Evolutionary conservation across 1,140 invertebrate genomes (phyloP).

Genomic region (Bombus waltoni): DNA sequence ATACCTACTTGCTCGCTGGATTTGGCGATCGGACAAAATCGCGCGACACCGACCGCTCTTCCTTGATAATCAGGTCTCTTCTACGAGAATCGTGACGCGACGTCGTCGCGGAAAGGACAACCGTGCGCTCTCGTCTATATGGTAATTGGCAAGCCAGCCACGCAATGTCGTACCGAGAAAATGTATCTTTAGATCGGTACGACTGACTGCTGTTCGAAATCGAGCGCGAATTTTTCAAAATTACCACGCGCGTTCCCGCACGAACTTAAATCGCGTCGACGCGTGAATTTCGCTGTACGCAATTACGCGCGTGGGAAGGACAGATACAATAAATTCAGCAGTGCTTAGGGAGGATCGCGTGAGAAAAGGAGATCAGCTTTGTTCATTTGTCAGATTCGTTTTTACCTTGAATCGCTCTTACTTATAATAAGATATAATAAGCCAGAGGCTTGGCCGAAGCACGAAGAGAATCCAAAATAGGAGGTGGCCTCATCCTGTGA

Average conservation of each 20-base stretch:
- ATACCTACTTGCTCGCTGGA: background rate
- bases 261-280: background rate
- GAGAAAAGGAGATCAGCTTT: background rate
- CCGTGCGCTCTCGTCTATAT: background rate
- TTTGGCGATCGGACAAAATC: constrained; percentile 17
- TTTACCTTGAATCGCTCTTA: background rate
- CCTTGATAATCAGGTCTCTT: background rate
- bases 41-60: background rate
- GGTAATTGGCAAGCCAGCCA: background rate
- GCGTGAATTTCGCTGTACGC: background rate
- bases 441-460: background rate
- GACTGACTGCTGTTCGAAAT: too few relatives aligned
- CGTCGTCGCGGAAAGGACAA: background rate
- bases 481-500: background rate
- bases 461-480: background rate
- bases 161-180: background rate
- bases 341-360: background rate
- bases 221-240: background rate
- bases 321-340: too few relatives aligned
- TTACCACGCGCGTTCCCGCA: background rate
- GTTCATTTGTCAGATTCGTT: too few relatives aligned
- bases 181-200: background rate
- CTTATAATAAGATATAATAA: background rate
- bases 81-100: background rate
- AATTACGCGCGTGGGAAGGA: background rate